Evolutionary conservation across 2,113 vertebrate species (phyloP), one percentile per base, ranked within the genome.

Genomic region (Mirza zaza): DNA sequence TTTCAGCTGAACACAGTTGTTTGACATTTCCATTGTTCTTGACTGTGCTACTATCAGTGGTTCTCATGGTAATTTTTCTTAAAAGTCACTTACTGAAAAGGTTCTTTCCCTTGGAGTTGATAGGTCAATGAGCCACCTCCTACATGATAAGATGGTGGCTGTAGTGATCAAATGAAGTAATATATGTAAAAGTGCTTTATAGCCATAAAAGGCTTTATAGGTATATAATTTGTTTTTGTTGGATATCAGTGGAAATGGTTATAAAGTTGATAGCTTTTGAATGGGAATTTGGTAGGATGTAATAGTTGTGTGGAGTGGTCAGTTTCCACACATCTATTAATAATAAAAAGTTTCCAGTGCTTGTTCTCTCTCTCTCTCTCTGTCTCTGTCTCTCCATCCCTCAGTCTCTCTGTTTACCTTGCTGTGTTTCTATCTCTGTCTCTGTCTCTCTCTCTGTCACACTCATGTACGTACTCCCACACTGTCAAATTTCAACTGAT

Each of bases 151-250:
- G 75, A 87, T 55, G 20, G 29, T 59, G 42, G n/a, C 67, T 63
- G 10, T 84, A 84, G 81, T 84, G 8, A 92, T 75, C 68, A 90
- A 68, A 90, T 50, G 36, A 89, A 13, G 32, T 79, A 45, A 80
- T 17, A 39, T 11, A 80, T 48, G 25, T 87, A 71, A 52, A 85
- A 29, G 32, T 88, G 39, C 57, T 81, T 96, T 71, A 73, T 70
- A 61, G 59, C n/a, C 17, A 36, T 75, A 71, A 68, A 85, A 71
- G 18, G 0, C 34, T 91, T 93, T 59, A 25, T 81, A 63, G 15
- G 13, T 89, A 63, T 77, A 15, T 61, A 67, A 52, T 68, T 93
- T 96, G 34, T 42, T 96, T 85, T 93, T 76, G 39, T 50, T 96
- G 92, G 36, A 0, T 93, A 85, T 82, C 23, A 23, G 34, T 55